Conservation (phyloP, 2,888 invertebrate genomes). For the Leptothorax acervorum region DNA sequence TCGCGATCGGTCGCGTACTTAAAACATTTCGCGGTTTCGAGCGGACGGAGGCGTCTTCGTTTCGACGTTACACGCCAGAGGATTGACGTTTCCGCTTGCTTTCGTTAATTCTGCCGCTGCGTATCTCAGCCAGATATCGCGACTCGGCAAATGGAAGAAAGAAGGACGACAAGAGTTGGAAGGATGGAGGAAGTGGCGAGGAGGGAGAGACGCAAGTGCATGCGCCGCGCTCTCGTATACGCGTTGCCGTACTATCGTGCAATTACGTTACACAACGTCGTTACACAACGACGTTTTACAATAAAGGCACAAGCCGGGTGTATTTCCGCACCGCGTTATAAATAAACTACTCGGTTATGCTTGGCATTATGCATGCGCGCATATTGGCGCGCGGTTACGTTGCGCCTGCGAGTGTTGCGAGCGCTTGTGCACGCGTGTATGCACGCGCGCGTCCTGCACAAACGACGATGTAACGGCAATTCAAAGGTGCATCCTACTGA, state of each 20-base stretch:
- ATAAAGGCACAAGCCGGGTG: slow-evolving; percentile 76
- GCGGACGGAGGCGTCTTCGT: neutral
- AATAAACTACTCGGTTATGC: slow-evolving; percentile 83
- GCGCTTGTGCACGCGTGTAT: neutral
- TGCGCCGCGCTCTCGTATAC: neutral
- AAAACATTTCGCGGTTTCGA: neutral
- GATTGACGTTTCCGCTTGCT: slow-evolving; percentile 36
- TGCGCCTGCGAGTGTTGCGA: slow-evolving; percentile 13
- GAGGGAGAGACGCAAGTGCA: neutral
- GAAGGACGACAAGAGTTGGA: neutral
- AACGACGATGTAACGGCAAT: slow-evolving; percentile 14
- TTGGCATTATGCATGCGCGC: slow-evolving; percentile 80
- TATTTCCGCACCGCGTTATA: slow-evolving; percentile 81
- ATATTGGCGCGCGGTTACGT: slow-evolving; percentile 75
- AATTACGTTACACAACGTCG: slow-evolving; percentile 66
- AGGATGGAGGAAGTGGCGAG: no score
- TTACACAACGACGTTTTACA: slow-evolving; percentile 80
- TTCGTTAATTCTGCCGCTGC: neutral
- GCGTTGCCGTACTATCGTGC: slow-evolving; percentile 45
- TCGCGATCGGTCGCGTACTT: neutral
- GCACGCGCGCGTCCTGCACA: no score
- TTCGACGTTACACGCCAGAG: neutral
- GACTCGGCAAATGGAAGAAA: neutral
- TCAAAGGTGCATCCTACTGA: slow-evolving; percentile 9
- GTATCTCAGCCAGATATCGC: neutral